Base-by-base conservation (phyloP, 2,113 vertebrate genomes). In the Chionomys nivalis region DNA sequence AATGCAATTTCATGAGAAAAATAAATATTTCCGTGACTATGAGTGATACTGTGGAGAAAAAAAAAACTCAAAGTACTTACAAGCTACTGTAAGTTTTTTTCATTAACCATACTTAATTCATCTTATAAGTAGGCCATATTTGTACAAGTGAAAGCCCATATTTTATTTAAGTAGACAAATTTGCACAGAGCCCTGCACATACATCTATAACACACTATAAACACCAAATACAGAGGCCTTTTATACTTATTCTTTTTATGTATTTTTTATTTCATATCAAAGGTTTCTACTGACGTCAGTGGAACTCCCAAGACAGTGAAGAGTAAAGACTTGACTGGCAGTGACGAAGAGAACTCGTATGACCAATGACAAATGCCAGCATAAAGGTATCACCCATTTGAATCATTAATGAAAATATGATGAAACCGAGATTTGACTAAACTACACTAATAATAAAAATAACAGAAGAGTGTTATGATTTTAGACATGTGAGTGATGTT, bases 101-200 rank as follows among this genome's bases (percentile, higher is more conserved):
- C 70, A 93, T 97, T 98, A 98, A 97, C 97, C 95, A 82, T 96
- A 97, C 47, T 95, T 98, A 97, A 98, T 98, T 97, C 91, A 94
- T 96, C 97, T 97, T 98, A 75, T 90, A 96, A 97, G 66, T 87
- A 79, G 95, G 94, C 95, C 96, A 36, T 93, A 93, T 97, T 95
- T 92, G 55, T 77, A 97, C 94, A 95, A 97, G 95, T 47, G 3
- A 92, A 95, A 92, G 14, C 90, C 91, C 68, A 81, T 90, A 70
- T 96, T 98, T 95, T 61, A 73, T 95, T 96, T 94, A 95, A 98
- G 91, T 72, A 97, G 95, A 91, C 98, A 93, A 96, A 95, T 97
- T 96, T 97, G 66, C 96, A 92, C 58, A 93, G 73, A 85, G 86
- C 90, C 52, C 24, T 85, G 82, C 68, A 79, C 52, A 36, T 94